Base-by-base conservation (phyloP, 2,113 vertebrate genomes). In the Haemorhous mexicanus region DNA sequence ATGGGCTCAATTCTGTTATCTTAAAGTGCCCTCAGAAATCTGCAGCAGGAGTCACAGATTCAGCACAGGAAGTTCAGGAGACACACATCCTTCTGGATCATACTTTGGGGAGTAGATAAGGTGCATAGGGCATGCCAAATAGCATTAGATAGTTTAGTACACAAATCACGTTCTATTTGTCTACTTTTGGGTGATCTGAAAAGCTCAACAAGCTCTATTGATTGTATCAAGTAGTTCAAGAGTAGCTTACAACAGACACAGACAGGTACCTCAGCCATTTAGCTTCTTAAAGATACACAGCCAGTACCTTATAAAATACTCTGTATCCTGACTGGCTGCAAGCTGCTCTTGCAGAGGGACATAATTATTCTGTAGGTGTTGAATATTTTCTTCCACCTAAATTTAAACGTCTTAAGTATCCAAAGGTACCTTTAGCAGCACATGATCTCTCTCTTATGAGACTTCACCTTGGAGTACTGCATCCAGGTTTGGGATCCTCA, bases 401-500 rank as follows among this genome's bases (percentile, higher is more conserved):
- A 49, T 69, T 33, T 10, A 76, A 68, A 76, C 73, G 37, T 16
- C 35, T 64, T 56, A 74, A 59, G 47, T 47, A 79, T 15, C 13
- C 28, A 73, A 52, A 80, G 10, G 13, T 35, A 62, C 12, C 13
- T 76, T 86, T 50, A 83, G 27, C 9, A 85, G 46, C 6, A 46
- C 7, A 13, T 7, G 47, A 5, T 62, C 11, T 61, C 22, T 27
- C 33, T 47, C 24, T 35, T 22, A 22, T 39, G 39, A 62, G n/a
- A 16, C 11, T 3, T 47, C 30, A 62, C 10, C 17, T 27, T 27
- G 11, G 26, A 47, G 14, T 27, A 16, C 5, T 22, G 14, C 0
- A 0, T n/a, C 20, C 30, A 55, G 16, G 6, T 61, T 15, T 83
- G 20, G 6, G 9, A 53, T 27, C 21, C 6, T 27, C 39, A 68